phyloP scores from a whole-genome alignment of 2,888 invertebrate genomes.

The Hirtodrosophila duncani region DNA sequence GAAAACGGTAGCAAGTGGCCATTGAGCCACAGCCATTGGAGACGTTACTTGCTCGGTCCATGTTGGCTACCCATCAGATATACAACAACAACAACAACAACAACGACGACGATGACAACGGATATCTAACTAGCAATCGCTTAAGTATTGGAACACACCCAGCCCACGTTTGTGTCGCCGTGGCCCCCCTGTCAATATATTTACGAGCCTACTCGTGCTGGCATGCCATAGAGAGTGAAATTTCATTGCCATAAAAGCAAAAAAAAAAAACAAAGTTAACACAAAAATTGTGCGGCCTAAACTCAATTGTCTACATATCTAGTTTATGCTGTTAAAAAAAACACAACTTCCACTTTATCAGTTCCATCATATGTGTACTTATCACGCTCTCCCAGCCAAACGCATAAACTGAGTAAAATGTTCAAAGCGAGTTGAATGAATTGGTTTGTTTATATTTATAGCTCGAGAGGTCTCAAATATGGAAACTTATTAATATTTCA shows the following conservation, averaged over 20 bases:
- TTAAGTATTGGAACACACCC: slow-evolving; percentile 56
- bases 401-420: too few species aligned
- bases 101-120: too few species aligned
- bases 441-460: slow-evolving; percentile 35
- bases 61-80: slow-evolving; percentile 27
- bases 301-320: too few species aligned
- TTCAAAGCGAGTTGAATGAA: slow-evolving; percentile 40
- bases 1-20: slow-evolving; percentile 28
- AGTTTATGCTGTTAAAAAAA: too few species aligned
- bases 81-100: too few species aligned
- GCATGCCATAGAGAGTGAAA: slow-evolving; percentile 58
- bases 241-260: slow-evolving; percentile 47
- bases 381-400: too few species aligned
- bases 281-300: too few species aligned
- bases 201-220: slow-evolving; percentile 1
- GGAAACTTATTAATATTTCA: slow-evolving; percentile 39
- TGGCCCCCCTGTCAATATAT: slow-evolving; percentile 2
- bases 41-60: too few species aligned
- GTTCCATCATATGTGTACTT: too few species aligned
- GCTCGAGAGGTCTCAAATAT: slow-evolving; percentile 6
- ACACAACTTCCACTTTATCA: too few species aligned
- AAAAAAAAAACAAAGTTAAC: too few species aligned
- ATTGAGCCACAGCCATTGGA: neutral
- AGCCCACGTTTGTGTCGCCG: slow-evolving; percentile 9
- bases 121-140: slow-evolving; percentile 50